These are phyloP conservation scores for Falco novaeseelandiae DNA, from an alignment of 2,797 vertebrate genomes.

Conservation along the genomic window DNA sequence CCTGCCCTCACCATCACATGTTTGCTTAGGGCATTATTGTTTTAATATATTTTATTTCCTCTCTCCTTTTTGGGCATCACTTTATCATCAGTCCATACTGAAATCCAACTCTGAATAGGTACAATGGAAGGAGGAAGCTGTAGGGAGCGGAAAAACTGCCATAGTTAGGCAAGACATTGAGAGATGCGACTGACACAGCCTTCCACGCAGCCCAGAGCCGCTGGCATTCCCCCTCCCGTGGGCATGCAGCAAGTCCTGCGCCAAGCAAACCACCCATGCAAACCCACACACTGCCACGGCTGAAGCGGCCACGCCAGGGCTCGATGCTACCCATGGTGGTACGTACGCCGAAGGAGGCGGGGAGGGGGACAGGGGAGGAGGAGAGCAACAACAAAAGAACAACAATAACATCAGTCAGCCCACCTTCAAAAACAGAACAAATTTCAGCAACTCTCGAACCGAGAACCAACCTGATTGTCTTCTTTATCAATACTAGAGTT, in stretches of 20 bases:
- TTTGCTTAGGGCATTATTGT: background rate
- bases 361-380: background rate
- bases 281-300: conserved; percentile 75
- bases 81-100: conserved; percentile 37
- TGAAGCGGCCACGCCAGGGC: conserved; percentile 61
- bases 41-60: background rate
- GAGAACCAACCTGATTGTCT: conserved; percentile 86
- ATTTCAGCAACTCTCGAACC: conserved; percentile 80
- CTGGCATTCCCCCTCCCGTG: conserved; percentile 43
- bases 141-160: conserved; percentile 65
- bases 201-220: conserved; percentile 39
- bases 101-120: conserved; percentile 46
- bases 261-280: conserved; percentile 81
- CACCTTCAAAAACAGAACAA: conserved; percentile 80
- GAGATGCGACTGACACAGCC: conserved; percentile 67
- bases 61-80: conserved; percentile 44
- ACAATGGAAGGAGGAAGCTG: conserved; percentile 62
- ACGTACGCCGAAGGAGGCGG: background rate
- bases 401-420: conserved; percentile 79
- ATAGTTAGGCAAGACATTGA: conserved; percentile 67
- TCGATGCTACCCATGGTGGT: conserved; percentile 21
- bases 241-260: conserved; percentile 77
- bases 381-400: conserved; percentile 72
- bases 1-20: conserved; percentile 63
- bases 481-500: conserved; percentile 94